Base-by-base conservation (phyloP, 2,797 vertebrate genomes). In the Diglossa cyanea region DNA sequence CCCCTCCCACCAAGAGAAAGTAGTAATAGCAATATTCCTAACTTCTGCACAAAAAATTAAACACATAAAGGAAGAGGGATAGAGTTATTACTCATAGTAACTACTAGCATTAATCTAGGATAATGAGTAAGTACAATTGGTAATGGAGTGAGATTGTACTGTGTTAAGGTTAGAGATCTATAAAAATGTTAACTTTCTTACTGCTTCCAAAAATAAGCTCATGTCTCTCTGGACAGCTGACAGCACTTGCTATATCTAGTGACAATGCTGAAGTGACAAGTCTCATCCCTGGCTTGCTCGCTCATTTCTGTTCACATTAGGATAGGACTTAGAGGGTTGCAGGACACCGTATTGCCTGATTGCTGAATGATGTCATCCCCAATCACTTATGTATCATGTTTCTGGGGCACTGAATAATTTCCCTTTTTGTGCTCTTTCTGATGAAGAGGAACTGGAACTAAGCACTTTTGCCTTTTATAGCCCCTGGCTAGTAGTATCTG, bases 361-460 rank as follows among this genome's bases (percentile, higher is more conserved):
- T 75, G 47, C 48, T 70, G 51, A 31, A 67, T 94, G 62, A 93
- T 95, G 89, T 94, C 79, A 93, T 60, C n/a, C 60, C 21, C 37
- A 73, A 18, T 94, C 51, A 44, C 65, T 62, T 55, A 44, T n/a
- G 35, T 80, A 81, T 90, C 62, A 42, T 88, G 55, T 80, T 86
- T 81, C 79, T 62, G 67, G 45, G 51, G 45, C 79, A 42, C 58
- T 70, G 79, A 91, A 93, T 78, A 6, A 74, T 85, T 95, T 94
- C 63, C 57, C 60, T 90, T 95, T 92, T 89, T 86, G 44, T 88
- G 58, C 58, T 60, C 75, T 86, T 93, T 94, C 58, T 81, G 70
- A 39, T 75, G 47, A 83, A 45, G 68, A 33, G 39, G 39, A 86
- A 60, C 50, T 86, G 79, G 70, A 93, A 86, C 44, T 55, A 92